A percentile compares a stretch with the other conserved stretches of the same genome.
Evolutionary conservation across 2,797 vertebrate genomes (phyloP).

Genomic region (Sebastes matsubarae): DNA sequence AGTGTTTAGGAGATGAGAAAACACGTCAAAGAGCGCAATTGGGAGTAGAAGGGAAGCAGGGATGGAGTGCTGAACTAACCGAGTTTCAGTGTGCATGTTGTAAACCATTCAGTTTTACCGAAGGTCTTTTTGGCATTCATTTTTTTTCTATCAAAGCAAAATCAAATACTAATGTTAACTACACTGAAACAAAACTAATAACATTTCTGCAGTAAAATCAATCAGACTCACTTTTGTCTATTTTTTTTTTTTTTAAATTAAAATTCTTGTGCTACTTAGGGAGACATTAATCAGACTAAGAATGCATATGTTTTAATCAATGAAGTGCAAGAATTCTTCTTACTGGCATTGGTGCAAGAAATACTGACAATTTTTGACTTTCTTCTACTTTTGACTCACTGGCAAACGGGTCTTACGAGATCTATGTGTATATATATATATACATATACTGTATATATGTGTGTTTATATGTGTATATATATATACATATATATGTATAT

Average conservation of each 20-base stretch:
- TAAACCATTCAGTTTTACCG: not conserved
- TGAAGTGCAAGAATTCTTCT: not conserved
- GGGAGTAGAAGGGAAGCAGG: constrained; percentile 28
- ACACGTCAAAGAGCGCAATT: constrained; percentile 53
- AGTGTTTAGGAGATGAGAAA: constrained; percentile 67
- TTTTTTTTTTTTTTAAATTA: not conserved
- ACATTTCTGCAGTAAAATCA: not conserved
- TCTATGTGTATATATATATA: too few relatives aligned
- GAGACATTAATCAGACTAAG: not conserved
- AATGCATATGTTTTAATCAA: not conserved
- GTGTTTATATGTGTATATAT: too few relatives aligned
- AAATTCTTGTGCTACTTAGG: not conserved
- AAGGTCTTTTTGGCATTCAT: not conserved
- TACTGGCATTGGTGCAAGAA: not conserved
- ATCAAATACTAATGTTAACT: constrained; percentile 2
- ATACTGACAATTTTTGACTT: not conserved
- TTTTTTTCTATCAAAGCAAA: not conserved
- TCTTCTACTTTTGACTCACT: not conserved
- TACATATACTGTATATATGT: not conserved
- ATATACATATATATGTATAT: not conserved
- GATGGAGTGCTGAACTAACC: constrained; percentile 36
- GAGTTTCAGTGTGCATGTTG: not conserved
- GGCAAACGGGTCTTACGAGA: not conserved
- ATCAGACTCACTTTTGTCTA: not conserved
- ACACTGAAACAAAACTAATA: not conserved